phyloP scores from a whole-genome alignment of 2,888 invertebrate species.

The Eupithecia insigniata region DNA sequence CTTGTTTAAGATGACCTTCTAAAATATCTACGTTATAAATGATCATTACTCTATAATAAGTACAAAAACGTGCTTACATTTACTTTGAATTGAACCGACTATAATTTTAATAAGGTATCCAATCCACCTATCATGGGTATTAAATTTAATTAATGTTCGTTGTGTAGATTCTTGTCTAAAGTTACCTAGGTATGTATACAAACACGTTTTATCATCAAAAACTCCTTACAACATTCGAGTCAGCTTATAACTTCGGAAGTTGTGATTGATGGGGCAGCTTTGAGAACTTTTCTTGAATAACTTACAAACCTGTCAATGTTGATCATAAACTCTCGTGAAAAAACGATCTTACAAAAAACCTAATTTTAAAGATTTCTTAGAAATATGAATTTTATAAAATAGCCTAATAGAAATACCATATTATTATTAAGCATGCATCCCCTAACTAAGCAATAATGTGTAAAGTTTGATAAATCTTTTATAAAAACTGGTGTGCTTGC shows the following conservation, averaged over 20 bases:
- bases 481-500: no score
- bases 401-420: not conserved
- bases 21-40: constrained; percentile 10
- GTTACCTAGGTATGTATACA: not conserved
- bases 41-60: not conserved
- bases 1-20: constrained; percentile 28
- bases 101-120: constrained; percentile 1
- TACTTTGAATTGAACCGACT: constrained; percentile 8
- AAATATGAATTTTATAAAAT: not conserved
- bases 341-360: not conserved
- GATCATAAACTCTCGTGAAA: not conserved
- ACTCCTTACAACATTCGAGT: not conserved
- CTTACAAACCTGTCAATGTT: constrained; percentile 10
- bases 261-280: constrained; percentile 20
- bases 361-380: not conserved
- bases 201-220: constrained; percentile 1
- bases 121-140: not conserved
- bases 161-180: not conserved
- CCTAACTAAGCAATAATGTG: no score
- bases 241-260: constrained; percentile 10
- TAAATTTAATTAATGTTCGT: not conserved
- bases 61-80: constrained; percentile 21
- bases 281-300: constrained; percentile 15
- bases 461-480: no score
- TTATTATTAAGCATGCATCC: no score